A percentile compares a stretch with the other conserved stretches of the same genome.
phyloP scores from a whole-genome alignment of 2,797 vertebrate species.

The Cuculus canorus region DNA sequence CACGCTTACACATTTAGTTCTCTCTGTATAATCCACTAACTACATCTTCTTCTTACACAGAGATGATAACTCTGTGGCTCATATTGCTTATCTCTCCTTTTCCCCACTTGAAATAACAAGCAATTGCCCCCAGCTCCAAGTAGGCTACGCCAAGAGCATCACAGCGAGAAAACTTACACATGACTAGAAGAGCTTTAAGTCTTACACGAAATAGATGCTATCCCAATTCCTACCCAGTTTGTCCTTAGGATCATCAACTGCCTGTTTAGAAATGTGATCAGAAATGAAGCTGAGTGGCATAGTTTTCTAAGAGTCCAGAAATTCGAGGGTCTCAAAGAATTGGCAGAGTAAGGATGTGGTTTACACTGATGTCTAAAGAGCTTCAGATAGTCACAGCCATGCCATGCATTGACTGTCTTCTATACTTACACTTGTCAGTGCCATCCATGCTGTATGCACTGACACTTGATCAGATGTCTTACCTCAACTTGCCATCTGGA shows the following conservation, averaged over 20 bases:
- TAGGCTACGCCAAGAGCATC: neutral
- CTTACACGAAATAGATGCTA: neutral
- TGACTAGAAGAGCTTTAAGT: neutral
- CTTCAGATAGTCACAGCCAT: neutral
- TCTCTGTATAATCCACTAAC: neutral
- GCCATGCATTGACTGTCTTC: neutral
- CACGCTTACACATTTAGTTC: neutral
- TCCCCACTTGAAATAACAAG: neutral
- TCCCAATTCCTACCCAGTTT: neutral
- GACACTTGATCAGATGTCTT: neutral
- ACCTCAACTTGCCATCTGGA: neutral
- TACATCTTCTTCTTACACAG: neutral
- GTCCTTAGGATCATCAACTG: neutral
- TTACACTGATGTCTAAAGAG: neutral
- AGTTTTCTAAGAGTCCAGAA: neutral
- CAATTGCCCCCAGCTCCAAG: neutral
- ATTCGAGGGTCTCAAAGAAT: neutral
- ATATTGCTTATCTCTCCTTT: neutral
- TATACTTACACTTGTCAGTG: neutral
- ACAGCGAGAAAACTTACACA: neutral
- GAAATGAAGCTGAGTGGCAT: neutral
- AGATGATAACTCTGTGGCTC: fast-evolving
- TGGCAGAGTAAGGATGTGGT: neutral
- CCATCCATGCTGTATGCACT: neutral
- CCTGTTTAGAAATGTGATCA: neutral